Base-by-base conservation (phyloP, 2,888 invertebrate species). In the Eulithis prunata region DNA sequence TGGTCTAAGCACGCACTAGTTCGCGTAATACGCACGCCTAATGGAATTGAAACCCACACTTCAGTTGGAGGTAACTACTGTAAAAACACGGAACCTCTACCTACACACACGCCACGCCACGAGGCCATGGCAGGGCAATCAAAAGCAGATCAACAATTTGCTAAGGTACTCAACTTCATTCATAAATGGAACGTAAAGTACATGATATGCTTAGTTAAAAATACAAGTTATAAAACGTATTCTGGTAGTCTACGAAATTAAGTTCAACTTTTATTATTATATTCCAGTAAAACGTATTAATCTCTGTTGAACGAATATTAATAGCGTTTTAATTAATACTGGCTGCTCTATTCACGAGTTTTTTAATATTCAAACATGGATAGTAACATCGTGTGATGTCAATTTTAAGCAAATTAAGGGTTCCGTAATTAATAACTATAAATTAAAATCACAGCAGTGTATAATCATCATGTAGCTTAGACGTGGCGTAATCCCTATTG, bases 41-140 rank as follows among this genome's bases (percentile, higher is more conserved):
- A 88, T 87, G 85, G 82, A 85, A 87, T 88, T 82, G 82, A 83
- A 84, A 82, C 81, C 78, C 14, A 8, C 45, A 46, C 47, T 47
- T 47, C 14, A 47, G 47, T 47, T 47, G 3, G 51, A 28, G 28
- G 51, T 47, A 51, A 41, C 41, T 41, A 41, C 6, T 10, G 41
- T 41, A 41, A 41, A 41, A 41, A 41, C 8, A 41, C 8, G 6
- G 41, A 41, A 41, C 41, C 52, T 10, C 2, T 8, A 14, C 21
- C 2, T 8, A 14, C 21, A 3, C 21, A 52, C 75, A 80, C 81
- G 83, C 84, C 82, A 52, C 6, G 32, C 84, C 82, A 52, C 28
- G 32, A 11, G 52, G 52, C 32, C 49, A 41, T 11, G 41, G 3
- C 41, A 21, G 32, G 21, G 6, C 32, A 3, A 28, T 52, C 32